These are phyloP conservation scores for Rhaphigaster nebulosa DNA, from an alignment of 2,888 invertebrate genomes.

Conservation along the genomic window DNA sequence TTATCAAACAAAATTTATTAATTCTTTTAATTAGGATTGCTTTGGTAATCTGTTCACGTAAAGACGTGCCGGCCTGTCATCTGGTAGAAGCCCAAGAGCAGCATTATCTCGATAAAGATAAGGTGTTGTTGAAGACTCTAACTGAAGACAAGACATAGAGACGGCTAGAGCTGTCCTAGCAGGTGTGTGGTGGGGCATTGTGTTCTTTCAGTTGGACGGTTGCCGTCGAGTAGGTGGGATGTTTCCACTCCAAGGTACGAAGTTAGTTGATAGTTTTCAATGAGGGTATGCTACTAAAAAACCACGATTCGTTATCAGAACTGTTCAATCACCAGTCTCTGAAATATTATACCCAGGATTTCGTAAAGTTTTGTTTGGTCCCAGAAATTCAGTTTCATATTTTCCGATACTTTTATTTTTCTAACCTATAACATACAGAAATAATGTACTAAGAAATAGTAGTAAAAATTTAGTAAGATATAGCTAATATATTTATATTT, in stretches of 20 bases:
- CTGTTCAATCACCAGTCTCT: not conserved
- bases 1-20: not conserved
- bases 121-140: not conserved
- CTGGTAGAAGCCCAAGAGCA: not conserved
- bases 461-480: not conserved
- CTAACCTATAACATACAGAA: not conserved
- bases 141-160: not conserved
- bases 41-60: not conserved
- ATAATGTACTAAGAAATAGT: not conserved
- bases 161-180: not conserved
- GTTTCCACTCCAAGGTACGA: slow-evolving; percentile 42
- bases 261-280: not conserved
- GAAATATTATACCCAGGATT: not conserved
- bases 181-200: slow-evolving; percentile 47
- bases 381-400: not conserved
- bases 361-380: not conserved
- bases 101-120: not conserved
- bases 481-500: not conserved
- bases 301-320: not conserved
- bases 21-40: not conserved
- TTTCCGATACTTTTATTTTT: not conserved
- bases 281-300: not conserved
- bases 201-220: slow-evolving; percentile 48
- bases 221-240: slow-evolving; percentile 38
- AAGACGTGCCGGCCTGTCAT: not conserved